These are phyloP conservation scores for Bettongia penicillata DNA, from an alignment of 2,113 vertebrate genomes.

Conservation along the genomic window DNA sequence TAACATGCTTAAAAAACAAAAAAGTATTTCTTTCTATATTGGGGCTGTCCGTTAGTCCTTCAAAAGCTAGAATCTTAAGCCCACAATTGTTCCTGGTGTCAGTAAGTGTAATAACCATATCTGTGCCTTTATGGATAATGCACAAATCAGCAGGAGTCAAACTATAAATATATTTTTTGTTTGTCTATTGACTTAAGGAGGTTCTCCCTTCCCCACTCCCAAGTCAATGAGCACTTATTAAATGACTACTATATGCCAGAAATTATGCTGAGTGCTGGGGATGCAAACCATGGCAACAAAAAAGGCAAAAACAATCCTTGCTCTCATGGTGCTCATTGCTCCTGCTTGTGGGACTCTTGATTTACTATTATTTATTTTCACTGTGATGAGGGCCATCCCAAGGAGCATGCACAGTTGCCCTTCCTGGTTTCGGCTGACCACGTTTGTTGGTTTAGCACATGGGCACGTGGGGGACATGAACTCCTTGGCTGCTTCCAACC, in stretches of 20 bases:
- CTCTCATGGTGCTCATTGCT: neutral
- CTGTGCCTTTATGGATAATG: conserved; percentile 40
- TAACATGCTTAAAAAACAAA: conserved; percentile 46
- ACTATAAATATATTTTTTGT: conserved; percentile 15
- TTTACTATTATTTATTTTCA: neutral
- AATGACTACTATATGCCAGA: neutral
- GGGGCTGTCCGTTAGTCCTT: conserved; percentile 25
- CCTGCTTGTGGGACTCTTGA: neutral
- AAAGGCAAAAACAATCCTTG: neutral
- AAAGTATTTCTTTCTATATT: conserved; percentile 39
- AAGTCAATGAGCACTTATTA: neutral
- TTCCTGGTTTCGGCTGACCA: neutral
- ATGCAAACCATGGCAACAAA: neutral
- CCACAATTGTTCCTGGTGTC: conserved; percentile 23
- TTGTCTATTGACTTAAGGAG: neutral
- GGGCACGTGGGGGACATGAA: neutral
- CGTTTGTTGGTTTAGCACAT: neutral
- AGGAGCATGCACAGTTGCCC: neutral
- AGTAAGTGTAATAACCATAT: neutral
- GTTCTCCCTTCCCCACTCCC: neutral
- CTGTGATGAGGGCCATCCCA: neutral
- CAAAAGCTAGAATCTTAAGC: conserved; percentile 52
- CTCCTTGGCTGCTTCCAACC: neutral
- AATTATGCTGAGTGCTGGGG: neutral
- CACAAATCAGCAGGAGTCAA: conserved; percentile 31